A percentile compares a stretch with the other conserved stretches of the same genome.
Evolutionary conservation across 2,888 invertebrate species (phyloP).

Genomic region (Euzophera pinguis): DNA sequence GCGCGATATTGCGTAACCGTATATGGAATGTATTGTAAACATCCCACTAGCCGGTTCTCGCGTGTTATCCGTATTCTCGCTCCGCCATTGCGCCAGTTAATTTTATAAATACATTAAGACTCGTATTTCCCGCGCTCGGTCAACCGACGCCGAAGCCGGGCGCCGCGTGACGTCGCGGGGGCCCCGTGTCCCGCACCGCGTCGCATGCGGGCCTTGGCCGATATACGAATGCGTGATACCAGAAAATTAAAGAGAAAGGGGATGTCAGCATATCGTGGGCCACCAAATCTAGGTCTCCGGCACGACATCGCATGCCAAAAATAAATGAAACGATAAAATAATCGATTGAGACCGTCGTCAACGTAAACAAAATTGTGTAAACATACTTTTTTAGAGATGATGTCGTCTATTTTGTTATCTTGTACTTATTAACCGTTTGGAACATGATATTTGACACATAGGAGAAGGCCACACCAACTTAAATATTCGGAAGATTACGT

Average conservation of each 20-base stretch:
- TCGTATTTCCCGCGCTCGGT: conserved; percentile 21
- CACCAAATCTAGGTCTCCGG: conserved; percentile 15
- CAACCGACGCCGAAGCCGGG: conserved; percentile 9
- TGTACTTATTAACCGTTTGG: not conserved
- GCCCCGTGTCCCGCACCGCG: conserved; percentile 23
- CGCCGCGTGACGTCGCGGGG: conserved; percentile 26
- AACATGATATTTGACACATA: conserved; percentile 3
- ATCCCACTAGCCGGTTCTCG: conserved; percentile 37
- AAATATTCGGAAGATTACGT: not conserved
- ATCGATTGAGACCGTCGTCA: conserved; percentile 24
- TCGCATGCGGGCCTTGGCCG: conserved; percentile 35
- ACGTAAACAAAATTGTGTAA: conserved; percentile 25
- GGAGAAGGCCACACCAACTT: conserved; percentile 1
- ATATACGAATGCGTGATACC: conserved; percentile 35
- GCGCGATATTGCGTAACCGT: conserved; percentile 45
- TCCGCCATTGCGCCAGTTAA: not conserved
- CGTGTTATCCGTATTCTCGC: conserved; percentile 12
- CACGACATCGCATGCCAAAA: conserved; percentile 20
- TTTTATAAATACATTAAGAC: conserved; percentile 16
- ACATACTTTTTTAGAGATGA: conserved; percentile 37
- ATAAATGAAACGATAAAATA: conserved; percentile 24
- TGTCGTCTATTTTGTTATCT: conserved; percentile 18
- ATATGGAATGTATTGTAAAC: conserved; percentile 57
- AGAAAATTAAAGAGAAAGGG: conserved; percentile 35
- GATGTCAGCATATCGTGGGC: conserved; percentile 24